Evolutionary conservation across 2,888 invertebrate species (phyloP), one percentile per base, ranked within the genome.

Genomic region (Ceramica pisi): DNA sequence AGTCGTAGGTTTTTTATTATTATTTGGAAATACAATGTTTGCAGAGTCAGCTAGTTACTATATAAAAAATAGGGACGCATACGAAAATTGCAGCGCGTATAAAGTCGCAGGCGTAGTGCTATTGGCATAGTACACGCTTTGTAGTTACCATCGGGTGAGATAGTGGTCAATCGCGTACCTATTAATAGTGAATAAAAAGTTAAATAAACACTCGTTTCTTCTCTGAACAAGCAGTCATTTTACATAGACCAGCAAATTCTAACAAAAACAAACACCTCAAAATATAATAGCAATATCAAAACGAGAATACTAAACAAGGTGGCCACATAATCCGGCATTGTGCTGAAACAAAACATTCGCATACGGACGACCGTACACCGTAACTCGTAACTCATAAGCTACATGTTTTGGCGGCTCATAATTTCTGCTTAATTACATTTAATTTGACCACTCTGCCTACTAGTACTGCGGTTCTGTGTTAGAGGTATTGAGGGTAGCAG

Each of bases 371-470:
- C 21, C 31, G 5, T 5, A 31, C 31, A 4, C 6, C 67, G 41
- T 77, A 67, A 81, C 53, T 38, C 67, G 23, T 77, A 67, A 81
- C 53, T 81, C 71, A 76, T 67, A 67, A 60, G 41, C 55, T 67
- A 63, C 67, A 64, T 74, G 41, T 67, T 67, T 71, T 61, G 70
- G 63, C 56, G 35, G 65, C 8, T 73, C 75, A 69, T 81, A 74
- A 81, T 82, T 75, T 76, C 50, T 50, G 57, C 78, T 80, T 80
- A 84, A 75, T 81, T 75, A 80, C 62, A 68, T 75, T 75, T 69
- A 84, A 84, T 84, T 83, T 62, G 63, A 68, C 41, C 64, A 51
- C 53, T 26, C 59, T 48, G 71, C 19, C 26, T 51, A 53, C 48
- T 44, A 63, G 21, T 44, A 44, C 31, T 50, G 38, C 21, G 60